Evolutionary conservation across 1,140 invertebrate genomes (phyloP), one percentile per base, ranked within the genome.

Genomic region (Himalopsyche phryganea): DNA sequence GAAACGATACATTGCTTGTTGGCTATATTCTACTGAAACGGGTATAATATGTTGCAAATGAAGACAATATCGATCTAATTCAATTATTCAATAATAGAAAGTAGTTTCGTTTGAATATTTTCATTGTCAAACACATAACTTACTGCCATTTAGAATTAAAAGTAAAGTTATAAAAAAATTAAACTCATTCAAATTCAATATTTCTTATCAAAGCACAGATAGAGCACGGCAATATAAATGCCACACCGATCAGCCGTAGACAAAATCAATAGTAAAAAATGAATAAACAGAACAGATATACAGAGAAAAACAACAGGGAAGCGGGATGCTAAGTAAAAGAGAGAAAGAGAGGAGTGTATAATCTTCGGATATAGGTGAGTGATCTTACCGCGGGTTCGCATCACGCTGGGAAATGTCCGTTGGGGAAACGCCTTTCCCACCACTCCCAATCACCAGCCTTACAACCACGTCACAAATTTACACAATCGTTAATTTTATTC

Each of bases 381-480:
- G 32, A 23, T 53, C 61, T 64, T 64, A 64, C 61, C 61, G 40
- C 57, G 61, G 15, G 23, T 20, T 52, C 38, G 19, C 45, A 53
- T 64, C 61, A 64, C 61, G 58, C 58, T 42, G 58, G 61, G 58
- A 57, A 60, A 45, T 50, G 57, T 20, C 53, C 57, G 10, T 52
- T 51, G 18, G 46, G 53, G 46, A 57, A 64, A 28, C 50, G 52
- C 36, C 49, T 45, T 32, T 44, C 50, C 61, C 61, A 57, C 57
- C 61, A 64, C 48, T 58, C 57, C 61, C 57, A 64, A 60, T 64
- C 61, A 42, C 44, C 53, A 44, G 52, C 61, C 61, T 64, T 64
- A 50, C 42, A 63, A 60, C 58, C 58, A 55, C 36, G 48, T 55
- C 60, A 55, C 55, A 54, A 63, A 52, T 61, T 61, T n/a, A 56